Percentiles rank a stretch among this genome's conserved stretches.
Conservation (phyloP, 1,140 invertebrate species). For the Plutomurus gul region DNA sequence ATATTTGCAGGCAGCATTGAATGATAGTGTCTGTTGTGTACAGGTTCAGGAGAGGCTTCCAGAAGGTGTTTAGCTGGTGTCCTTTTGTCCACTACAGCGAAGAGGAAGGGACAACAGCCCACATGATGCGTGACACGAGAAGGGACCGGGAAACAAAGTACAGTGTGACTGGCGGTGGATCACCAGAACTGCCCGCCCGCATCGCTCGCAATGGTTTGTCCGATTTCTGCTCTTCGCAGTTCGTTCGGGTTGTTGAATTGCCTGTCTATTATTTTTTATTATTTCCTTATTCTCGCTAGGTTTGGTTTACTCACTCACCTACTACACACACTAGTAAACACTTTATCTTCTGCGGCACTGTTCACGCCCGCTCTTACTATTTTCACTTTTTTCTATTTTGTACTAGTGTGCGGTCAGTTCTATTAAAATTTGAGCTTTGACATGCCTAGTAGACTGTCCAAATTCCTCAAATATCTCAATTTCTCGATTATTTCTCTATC, state of each 20-base stretch:
- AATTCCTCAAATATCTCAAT: too few relatives aligned
- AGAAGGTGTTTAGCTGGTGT: conserved; percentile 82
- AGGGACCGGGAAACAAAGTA: conserved; percentile 67
- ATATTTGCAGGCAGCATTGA: neutral
- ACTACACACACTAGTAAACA: too few relatives aligned
- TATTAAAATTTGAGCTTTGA: too few relatives aligned
- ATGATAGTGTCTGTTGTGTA: conserved; percentile 52
- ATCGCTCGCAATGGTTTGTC: conserved; percentile 70
- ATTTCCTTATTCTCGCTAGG: neutral
- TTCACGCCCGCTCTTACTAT: too few relatives aligned
- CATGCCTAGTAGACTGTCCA: too few relatives aligned
- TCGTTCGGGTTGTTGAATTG: too few relatives aligned
- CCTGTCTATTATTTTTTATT: neutral
- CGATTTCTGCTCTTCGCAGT: neutral
- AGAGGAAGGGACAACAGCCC: conserved; percentile 38
- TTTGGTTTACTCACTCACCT: neutral
- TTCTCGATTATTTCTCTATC: too few relatives aligned
- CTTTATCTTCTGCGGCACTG: too few relatives aligned
- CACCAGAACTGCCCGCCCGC: conserved; percentile 69
- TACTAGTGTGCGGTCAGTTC: too few relatives aligned
- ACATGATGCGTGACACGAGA: conserved; percentile 68
- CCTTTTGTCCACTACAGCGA: conserved; percentile 66
- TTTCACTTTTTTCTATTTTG: too few relatives aligned
- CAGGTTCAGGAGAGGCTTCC: conserved; percentile 86
- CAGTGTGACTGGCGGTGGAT: conserved; percentile 71